A percentile compares a stretch with the other conserved stretches of the same genome.
Evolutionary conservation across 2,797 vertebrate genomes (phyloP).

Genomic region (Martes flavigula): DNA sequence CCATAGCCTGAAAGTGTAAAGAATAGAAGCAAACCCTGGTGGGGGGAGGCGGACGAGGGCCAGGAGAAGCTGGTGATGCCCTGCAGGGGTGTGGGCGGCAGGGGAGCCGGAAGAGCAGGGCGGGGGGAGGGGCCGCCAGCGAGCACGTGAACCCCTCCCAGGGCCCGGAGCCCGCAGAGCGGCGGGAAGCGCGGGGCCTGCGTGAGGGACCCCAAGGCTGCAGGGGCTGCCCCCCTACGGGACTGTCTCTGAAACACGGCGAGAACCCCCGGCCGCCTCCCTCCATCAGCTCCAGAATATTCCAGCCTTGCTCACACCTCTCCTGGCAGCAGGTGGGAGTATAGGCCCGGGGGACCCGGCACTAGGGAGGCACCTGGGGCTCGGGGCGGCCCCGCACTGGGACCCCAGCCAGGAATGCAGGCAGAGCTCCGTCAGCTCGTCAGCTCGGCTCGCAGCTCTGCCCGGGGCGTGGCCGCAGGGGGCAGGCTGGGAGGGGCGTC

Average conservation of each 20-base stretch:
- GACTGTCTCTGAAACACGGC: rapidly evolving
- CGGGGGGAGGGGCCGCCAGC: rapidly evolving
- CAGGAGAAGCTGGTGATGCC: not conserved
- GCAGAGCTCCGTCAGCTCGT: not conserved
- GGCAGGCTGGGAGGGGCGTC: not conserved
- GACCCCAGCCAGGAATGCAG: not conserved
- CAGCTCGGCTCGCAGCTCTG: rapidly evolving
- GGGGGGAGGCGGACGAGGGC: not conserved
- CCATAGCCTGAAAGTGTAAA: not conserved
- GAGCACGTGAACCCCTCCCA: not conserved
- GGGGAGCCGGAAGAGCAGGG: rapidly evolving
- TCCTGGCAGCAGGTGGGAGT: not conserved
- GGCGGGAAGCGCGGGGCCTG: not conserved
- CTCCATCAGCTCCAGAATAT: not conserved
- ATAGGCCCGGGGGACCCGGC: rapidly evolving
- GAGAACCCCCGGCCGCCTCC: not conserved
- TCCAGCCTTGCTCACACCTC: not conserved
- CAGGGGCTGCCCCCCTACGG: not conserved
- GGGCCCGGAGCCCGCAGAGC: not conserved
- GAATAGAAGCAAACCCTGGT: not conserved
- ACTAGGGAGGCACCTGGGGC: not conserved
- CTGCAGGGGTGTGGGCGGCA: not conserved
- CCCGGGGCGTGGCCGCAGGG: not conserved
- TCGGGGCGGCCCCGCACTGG: not conserved
- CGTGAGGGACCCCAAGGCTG: not conserved